phyloP scores from a whole-genome alignment of 1,140 invertebrate genomes.

The Lethrus apterus region DNA sequence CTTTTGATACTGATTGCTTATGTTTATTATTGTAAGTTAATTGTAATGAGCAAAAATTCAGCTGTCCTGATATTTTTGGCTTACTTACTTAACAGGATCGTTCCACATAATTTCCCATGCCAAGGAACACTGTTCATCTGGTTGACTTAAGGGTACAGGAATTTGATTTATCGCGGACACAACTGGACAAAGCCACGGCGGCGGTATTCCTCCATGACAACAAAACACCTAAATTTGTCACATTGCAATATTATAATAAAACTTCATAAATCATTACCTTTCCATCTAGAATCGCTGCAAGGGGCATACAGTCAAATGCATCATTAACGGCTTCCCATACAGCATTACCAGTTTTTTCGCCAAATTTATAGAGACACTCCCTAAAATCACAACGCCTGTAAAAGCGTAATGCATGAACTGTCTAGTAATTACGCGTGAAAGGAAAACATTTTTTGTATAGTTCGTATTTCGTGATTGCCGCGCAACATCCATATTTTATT shows the following conservation, averaged over 20 bases:
- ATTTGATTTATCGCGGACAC: conserved; percentile 52
- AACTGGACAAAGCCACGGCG: conserved; percentile 52
- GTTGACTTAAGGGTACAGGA: conserved; percentile 54
- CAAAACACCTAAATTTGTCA: conserved; percentile 54
- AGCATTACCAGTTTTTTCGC: conserved; percentile 49
- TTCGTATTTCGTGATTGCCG: conserved; percentile 59
- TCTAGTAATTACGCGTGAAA: conserved; percentile 51
- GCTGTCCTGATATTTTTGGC: too few species aligned
- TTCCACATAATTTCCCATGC: conserved; percentile 76
- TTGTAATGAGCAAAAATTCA: too few species aligned
- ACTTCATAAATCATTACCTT: conserved; percentile 42
- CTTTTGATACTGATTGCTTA: too few species aligned
- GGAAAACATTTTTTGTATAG: conserved; percentile 62
- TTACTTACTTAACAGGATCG: conserved; percentile 57
- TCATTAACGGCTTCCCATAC: conserved; percentile 64
- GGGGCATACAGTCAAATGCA: conserved; percentile 62
- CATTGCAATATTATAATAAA: not conserved
- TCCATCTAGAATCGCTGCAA: conserved; percentile 63
- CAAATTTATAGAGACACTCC: conserved; percentile 60
- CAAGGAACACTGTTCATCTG: conserved; percentile 55
- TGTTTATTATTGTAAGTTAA: too few species aligned
- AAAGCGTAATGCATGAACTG: not conserved
- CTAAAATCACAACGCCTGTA: conserved; percentile 28
- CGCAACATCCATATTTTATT: conserved; percentile 52
- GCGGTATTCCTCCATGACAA: conserved; percentile 67